Evolutionary conservation across 2,797 vertebrate species (phyloP).

Genomic region (Hemitrygon akajei): DNA sequence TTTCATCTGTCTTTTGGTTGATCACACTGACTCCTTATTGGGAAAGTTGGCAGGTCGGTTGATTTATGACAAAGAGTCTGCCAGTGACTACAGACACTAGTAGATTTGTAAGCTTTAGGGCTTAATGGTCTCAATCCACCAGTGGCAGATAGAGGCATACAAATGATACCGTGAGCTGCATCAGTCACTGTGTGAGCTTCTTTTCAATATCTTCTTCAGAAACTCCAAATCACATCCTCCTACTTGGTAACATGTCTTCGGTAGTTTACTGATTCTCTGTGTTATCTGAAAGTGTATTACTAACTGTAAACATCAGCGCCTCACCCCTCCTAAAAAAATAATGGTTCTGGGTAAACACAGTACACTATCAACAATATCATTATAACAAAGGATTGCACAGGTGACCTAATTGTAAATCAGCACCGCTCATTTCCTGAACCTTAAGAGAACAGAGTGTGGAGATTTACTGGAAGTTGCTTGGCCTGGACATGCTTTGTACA

Average conservation of each 20-base stretch:
- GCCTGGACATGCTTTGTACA: neutral
- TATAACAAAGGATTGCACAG: neutral
- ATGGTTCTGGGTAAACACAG: neutral
- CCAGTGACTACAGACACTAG: neutral
- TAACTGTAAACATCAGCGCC: neutral
- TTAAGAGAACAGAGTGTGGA: neutral
- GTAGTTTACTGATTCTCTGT: neutral
- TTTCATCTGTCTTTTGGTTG: neutral
- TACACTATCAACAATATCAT: neutral
- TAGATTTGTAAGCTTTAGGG: neutral
- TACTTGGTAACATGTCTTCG: neutral
- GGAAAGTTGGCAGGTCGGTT: neutral
- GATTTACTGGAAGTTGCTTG: neutral
- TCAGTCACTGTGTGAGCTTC: neutral
- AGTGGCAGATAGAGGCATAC: neutral
- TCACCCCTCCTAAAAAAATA: neutral
- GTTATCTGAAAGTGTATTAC: neutral
- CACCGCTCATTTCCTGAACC: neutral
- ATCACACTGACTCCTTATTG: neutral
- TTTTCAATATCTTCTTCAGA: neutral
- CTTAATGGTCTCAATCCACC: slow-evolving; percentile 7
- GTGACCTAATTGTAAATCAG: neutral
- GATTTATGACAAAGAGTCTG: neutral
- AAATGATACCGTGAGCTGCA: neutral
- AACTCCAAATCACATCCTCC: neutral